Evolutionary conservation across 2,113 vertebrate species (phyloP).

Genomic region (Baryphthengus martii): DNA sequence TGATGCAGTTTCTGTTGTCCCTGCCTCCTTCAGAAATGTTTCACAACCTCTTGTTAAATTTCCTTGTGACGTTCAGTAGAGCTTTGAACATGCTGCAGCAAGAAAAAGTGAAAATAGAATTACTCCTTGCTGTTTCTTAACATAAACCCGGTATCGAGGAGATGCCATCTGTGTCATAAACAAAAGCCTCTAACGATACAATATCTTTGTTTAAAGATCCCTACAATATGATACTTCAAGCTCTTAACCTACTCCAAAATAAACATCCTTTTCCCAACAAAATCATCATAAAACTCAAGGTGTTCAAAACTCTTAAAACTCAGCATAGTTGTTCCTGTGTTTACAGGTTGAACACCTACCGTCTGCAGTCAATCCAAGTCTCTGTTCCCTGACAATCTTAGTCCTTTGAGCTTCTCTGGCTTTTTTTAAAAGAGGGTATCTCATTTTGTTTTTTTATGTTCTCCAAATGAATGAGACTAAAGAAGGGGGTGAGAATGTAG

Average conservation of each 20-base stretch:
- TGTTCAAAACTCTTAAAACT: background rate
- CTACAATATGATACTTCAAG: background rate
- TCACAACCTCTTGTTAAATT: background rate
- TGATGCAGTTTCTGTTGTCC: background rate
- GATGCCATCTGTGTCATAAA: background rate
- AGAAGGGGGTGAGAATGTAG: background rate
- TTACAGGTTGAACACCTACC: background rate
- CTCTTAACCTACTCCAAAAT: background rate
- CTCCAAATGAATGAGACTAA: background rate
- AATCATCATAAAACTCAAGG: background rate
- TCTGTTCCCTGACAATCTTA: background rate
- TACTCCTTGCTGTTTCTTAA: background rate
- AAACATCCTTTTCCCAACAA: background rate
- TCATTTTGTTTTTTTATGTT: background rate
- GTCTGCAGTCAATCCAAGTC: background rate
- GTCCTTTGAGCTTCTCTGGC: background rate
- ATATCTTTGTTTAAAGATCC: background rate
- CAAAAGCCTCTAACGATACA: background rate
- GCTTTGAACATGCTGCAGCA: background rate
- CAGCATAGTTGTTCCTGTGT: background rate
- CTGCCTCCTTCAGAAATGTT: background rate
- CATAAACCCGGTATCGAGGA: background rate
- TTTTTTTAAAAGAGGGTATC: background rate
- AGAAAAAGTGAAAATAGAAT: background rate
- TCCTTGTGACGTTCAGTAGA: background rate